Percentiles rank a stretch among this genome's conserved stretches.
Evolutionary conservation across 2,113 vertebrate genomes (phyloP).

Genomic region (Uria lomvia): DNA sequence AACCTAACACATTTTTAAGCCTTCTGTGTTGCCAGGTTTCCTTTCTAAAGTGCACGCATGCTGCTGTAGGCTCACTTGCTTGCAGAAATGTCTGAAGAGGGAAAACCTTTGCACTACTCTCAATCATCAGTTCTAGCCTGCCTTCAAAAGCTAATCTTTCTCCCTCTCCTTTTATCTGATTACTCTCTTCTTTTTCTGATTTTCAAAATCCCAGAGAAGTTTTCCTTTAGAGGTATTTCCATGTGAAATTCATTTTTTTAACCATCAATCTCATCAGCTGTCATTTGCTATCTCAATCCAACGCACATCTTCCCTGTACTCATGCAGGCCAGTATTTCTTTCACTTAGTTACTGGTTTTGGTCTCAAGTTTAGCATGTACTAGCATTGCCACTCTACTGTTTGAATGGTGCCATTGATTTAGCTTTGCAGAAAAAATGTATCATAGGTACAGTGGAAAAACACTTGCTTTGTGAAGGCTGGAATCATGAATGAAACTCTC

Average conservation of each 20-base stretch:
- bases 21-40: neutral
- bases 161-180: neutral
- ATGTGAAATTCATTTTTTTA: neutral
- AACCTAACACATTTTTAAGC: neutral
- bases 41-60: fast-evolving
- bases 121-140: neutral
- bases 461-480: neutral
- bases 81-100: neutral
- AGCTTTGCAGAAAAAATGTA: neutral
- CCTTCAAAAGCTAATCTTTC: neutral
- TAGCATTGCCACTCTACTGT: neutral
- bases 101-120: neutral
- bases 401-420: neutral
- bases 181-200: neutral
- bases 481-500: neutral
- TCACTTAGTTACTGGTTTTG: neutral
- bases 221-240: neutral
- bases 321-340: neutral
- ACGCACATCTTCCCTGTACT: neutral
- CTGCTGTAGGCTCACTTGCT: neutral
- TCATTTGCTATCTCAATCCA: neutral
- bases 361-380: neutral
- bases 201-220: neutral
- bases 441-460: neutral
- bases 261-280: neutral